Base-by-base conservation (phyloP, 2,113 vertebrate species). In the Gnathochromis pfefferi region DNA sequence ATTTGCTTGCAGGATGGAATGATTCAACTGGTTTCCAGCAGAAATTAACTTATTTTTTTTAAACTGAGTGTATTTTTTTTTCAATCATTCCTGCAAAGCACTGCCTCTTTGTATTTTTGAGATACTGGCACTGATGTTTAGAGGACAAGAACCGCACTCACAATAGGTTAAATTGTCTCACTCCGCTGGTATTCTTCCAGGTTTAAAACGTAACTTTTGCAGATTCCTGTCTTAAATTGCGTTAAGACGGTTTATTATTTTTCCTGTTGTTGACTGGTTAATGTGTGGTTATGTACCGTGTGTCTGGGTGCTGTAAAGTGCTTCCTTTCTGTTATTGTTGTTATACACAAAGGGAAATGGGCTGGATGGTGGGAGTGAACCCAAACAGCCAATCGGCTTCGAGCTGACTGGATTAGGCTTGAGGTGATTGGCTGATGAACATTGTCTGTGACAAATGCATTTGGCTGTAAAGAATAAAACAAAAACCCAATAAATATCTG, bases 351-450 rank as follows among this genome's bases (percentile, higher is more conserved):
- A 86, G 88, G 82, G 88, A 94, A 42, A 80, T 33, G 89, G 92
- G 81, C 49, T 55, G 31, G 80, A 58, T 87, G 87, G 94, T 92
- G 92, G 96, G 95, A 92, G 95, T 96, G 94, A 84, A 70, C 70
- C 84, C 70, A 5, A 79, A 8, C 83, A 85, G 89, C 96, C 96
- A 96, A 95, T 96, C 91, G 42, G 54, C 89, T 45, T 89, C 16
- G 7, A 91, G 91, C 80, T 93, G 86, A 10, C 57, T 47, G 51
- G 47, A 51, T 82, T 28, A 90, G 53, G 26, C 73, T 83, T 86
- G 81, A 60, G 70, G 2, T 38, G 90, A 92, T 92, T 94, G 92
- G 92, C 55, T 49, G 81, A 87, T 45, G 78, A 75, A 57, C 53
- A 42, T 63, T 95, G 85, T 89, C 88, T 65, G 84, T 79, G 81